Base-by-base conservation (phyloP, 2,113 vertebrate species). In the Alces alces region DNA sequence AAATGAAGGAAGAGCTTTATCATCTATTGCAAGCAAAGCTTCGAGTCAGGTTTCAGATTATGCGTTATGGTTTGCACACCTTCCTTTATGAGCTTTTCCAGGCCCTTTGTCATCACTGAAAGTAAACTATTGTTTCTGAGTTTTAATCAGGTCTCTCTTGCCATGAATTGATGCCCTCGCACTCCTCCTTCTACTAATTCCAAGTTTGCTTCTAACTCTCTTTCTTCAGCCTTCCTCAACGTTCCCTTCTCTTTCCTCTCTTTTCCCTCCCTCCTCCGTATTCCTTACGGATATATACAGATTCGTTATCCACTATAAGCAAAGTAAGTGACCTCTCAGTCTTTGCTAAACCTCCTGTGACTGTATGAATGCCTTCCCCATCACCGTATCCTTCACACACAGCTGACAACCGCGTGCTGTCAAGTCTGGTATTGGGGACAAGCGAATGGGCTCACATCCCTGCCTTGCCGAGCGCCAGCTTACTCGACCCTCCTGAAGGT, bases 81-180 rank as follows among this genome's bases (percentile, higher is more conserved):
- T 70, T 55, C n/a, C 17, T 47, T 45, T 36, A 0, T 10, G n/a
- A n/a, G 36, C 39, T 90, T 19, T 60, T 28, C 45, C 21, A 54
- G 21, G 87, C 25, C 43, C 30, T 30, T n/a, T 36, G 17, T 30
- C 21, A 6, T 64, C 15, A 12, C 36, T 30, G 30, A n/a, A 66
- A 50, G 50, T 23, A 58, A 33, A 57, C 7, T 6, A 11, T 3
- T 60, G 47, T 39, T 94, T 76, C 78, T 36, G 17, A 84, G 55
- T 21, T 52, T 79, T 58, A 36, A 13, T 25, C 27, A 2, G 7
- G n/a, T 43, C 6, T 47, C n/a, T 45, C 28, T n/a, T n/a, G 19
- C 10, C 3, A 2, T 6, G 6, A 79, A 11, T 55, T 39, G 13
- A 15, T 27, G 23, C 14, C 30, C 25, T 47, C 1, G 0, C 9